Conservation (phyloP, 2,797 vertebrate species). For the Crenichthys baileyi region DNA sequence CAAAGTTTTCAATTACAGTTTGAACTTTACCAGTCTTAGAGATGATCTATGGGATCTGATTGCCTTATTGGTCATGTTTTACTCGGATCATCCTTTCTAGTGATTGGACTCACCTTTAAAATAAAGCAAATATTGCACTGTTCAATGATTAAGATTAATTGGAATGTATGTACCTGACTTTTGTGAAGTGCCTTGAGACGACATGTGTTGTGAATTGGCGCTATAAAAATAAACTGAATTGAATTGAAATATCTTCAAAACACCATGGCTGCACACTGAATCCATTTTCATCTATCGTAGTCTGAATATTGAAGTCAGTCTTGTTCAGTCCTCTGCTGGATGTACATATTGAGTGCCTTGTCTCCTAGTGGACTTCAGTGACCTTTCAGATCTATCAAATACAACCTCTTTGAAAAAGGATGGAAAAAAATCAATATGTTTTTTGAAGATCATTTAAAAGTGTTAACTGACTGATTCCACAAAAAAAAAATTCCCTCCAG, state of each 20-base stretch:
- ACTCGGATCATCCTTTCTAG: too few species aligned
- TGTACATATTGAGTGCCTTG: neutral
- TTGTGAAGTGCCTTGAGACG: too few species aligned
- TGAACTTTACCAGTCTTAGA: neutral
- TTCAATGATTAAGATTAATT: too few species aligned
- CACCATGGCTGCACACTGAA: neutral
- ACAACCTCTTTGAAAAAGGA: slow-evolving; percentile 35
- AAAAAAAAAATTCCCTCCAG: slow-evolving; percentile 10
- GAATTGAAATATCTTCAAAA: neutral
- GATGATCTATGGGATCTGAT: neutral
- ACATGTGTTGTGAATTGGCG: too few species aligned
- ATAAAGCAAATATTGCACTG: neutral
- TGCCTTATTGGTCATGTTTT: neutral
- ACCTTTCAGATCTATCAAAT: slow-evolving; percentile 29
- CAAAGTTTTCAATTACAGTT: neutral
- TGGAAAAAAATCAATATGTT: slow-evolving; percentile 32
- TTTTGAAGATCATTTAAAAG: slow-evolving; percentile 21
- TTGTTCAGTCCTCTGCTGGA: slow-evolving; percentile 1
- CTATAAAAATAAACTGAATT: too few species aligned
- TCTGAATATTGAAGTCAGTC: slow-evolving; percentile 3
- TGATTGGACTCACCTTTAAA: neutral
- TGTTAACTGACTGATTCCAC: slow-evolving; percentile 1
- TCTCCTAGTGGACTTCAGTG: slow-evolving; percentile 12
- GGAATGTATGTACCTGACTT: too few species aligned
- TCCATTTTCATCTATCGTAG: neutral